phyloP scores from a whole-genome alignment of 2,797 vertebrate species.

The Alfaro cultratus region DNA sequence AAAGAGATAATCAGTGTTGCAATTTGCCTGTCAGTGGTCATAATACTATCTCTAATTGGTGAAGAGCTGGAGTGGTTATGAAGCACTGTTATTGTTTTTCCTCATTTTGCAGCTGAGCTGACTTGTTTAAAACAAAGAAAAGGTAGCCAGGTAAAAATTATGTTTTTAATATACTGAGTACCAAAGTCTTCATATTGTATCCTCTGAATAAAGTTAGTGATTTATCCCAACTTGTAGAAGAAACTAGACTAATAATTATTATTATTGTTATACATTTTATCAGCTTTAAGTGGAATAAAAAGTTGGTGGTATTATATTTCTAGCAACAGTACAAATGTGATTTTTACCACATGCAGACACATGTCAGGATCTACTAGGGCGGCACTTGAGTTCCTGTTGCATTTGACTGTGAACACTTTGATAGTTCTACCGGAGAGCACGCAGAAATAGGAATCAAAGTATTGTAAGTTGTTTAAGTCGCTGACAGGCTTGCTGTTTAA shows the following conservation, averaged over 20 bases:
- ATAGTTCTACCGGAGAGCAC: slow-evolving; percentile 35
- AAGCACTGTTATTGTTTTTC: not conserved
- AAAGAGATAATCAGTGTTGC: too few species aligned
- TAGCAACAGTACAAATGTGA: slow-evolving; percentile 10
- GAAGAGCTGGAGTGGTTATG: not conserved
- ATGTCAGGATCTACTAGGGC: slow-evolving; percentile 45
- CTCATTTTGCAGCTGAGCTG: not conserved
- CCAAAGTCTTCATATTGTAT: slow-evolving; percentile 34
- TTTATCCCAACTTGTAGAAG: slow-evolving; percentile 25
- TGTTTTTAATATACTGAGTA: slow-evolving; percentile 20
- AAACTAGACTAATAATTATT: slow-evolving; percentile 29
- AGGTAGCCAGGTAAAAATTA: not conserved
- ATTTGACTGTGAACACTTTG: slow-evolving; percentile 41
- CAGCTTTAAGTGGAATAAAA: slow-evolving; percentile 23
- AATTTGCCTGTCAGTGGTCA: not conserved
- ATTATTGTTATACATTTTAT: slow-evolving; percentile 46
- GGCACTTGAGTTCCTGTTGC: slow-evolving; percentile 18
- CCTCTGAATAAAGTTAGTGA: slow-evolving; percentile 27
- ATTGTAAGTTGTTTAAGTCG: slow-evolving; percentile 41
- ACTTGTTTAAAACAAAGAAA: not conserved
- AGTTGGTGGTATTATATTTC: slow-evolving; percentile 25
- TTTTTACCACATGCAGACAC: slow-evolving; percentile 31
- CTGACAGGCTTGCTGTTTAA: slow-evolving; percentile 19
- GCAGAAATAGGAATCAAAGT: slow-evolving; percentile 36
- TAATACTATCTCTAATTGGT: not conserved